Conservation (phyloP, 1,140 invertebrate species). For the Stratiolaelaps scimitus region DNA sequence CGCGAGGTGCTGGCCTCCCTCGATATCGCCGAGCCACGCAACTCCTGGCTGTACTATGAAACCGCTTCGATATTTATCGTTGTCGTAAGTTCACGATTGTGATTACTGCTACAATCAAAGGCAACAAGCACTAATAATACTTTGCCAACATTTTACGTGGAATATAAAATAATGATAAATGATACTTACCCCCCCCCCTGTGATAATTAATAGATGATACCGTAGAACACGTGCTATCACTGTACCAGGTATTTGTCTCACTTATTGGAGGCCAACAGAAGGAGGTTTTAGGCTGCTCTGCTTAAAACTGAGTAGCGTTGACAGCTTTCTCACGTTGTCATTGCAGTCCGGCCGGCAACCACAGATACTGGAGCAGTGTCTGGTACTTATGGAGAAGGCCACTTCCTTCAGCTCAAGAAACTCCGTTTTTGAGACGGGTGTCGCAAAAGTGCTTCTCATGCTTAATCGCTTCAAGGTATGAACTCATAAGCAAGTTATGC, state of each 20-base stretch:
- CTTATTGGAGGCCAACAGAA: too few species aligned
- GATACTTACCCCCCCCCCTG: not conserved
- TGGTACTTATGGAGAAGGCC: slow-evolving; percentile 58
- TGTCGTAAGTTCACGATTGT: slow-evolving; percentile 43
- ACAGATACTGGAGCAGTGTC: slow-evolving; percentile 56
- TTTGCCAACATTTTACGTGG: too few species aligned
- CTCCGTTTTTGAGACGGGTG: slow-evolving; percentile 25
- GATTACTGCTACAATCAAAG: too few species aligned
- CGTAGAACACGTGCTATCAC: too few species aligned
- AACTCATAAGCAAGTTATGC: not conserved
- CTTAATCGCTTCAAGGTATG: slow-evolving; percentile 21
- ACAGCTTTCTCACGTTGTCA: too few species aligned
- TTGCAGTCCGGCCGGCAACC: slow-evolving; percentile 56
- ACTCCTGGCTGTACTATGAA: slow-evolving; percentile 54
- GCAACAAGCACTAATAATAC: not conserved
- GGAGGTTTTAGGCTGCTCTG: not conserved
- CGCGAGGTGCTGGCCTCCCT: slow-evolving; percentile 41
- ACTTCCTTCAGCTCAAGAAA: slow-evolving; percentile 28
- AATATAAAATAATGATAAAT: slow-evolving; percentile 22
- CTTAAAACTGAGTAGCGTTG: not conserved
- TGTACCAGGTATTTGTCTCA: too few species aligned
- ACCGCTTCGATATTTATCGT: slow-evolving; percentile 61
- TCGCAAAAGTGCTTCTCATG: slow-evolving; percentile 20
- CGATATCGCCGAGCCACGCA: slow-evolving; percentile 59
- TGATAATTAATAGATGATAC: too few species aligned